Evolutionary conservation across 2,113 vertebrate species (phyloP).

Genomic region (Oriolus oriolus): DNA sequence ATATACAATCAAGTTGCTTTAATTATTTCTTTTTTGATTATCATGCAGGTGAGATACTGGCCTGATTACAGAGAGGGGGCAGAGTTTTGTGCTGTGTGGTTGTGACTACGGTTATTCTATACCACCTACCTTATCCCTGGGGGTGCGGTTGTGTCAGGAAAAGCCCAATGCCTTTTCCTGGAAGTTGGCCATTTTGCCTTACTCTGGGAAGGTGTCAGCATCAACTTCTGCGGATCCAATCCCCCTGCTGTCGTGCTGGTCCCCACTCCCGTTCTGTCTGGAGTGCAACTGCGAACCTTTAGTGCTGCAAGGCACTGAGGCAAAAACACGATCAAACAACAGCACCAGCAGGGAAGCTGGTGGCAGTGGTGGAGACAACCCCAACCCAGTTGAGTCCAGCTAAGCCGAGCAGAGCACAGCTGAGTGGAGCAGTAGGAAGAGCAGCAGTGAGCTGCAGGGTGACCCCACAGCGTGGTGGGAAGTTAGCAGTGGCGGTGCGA

Average conservation of each 20-base stretch:
- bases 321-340: fast-evolving
- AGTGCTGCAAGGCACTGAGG: not conserved
- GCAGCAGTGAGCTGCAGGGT: not conserved
- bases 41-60: not conserved
- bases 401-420: not conserved
- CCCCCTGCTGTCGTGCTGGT: not conserved
- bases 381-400: fast-evolving
- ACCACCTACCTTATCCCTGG: not conserved
- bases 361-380: fast-evolving
- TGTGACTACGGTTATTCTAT: not conserved
- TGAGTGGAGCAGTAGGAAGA: not conserved
- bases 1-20: not conserved
- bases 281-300: fast-evolving
- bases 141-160: not conserved
- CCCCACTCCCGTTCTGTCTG: fast-evolving
- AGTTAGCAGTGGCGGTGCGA: fast-evolving
- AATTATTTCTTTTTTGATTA: not conserved
- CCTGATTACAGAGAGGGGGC: not conserved
- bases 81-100: not conserved
- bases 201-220: not conserved
- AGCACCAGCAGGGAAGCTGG: not conserved
- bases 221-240: fast-evolving
- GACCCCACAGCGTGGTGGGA: fast-evolving
- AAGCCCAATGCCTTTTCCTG: not conserved
- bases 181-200: not conserved